phyloP scores from a whole-genome alignment of 2,113 vertebrate genomes.

The Rattus rattus region DNA sequence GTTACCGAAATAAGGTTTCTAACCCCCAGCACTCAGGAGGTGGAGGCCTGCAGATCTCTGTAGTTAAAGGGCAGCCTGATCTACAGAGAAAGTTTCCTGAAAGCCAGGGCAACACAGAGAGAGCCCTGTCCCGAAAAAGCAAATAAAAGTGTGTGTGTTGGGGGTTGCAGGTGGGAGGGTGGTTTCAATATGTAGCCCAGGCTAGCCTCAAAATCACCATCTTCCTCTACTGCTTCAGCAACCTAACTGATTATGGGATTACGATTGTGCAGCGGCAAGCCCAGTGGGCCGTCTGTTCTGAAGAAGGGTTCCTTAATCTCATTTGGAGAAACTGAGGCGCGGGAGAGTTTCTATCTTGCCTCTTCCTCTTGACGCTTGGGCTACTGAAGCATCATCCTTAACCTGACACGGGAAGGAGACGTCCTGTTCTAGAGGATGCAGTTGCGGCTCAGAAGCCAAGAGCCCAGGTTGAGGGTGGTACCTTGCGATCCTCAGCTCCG shows the following conservation, averaged over 20 bases:
- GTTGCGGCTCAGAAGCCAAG: background rate
- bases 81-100: background rate
- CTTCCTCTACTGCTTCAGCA: background rate
- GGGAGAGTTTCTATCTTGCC: background rate
- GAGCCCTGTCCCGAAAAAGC: background rate
- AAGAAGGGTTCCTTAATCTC: background rate
- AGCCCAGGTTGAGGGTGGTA: background rate
- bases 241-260: background rate
- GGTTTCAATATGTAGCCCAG: background rate
- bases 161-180: no score
- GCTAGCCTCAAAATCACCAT: background rate
- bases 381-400: background rate
- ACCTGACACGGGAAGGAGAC: background rate
- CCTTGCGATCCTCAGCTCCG: background rate
- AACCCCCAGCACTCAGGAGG: background rate
- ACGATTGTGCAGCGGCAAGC: background rate
- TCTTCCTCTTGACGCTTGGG: background rate
- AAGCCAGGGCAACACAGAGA: background rate
- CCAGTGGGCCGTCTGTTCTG: background rate
- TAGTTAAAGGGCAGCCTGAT: background rate
- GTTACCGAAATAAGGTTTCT: background rate
- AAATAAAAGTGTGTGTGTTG: background rate
- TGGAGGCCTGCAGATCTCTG: background rate
- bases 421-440: background rate
- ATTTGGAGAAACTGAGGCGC: background rate